Evolutionary conservation across 2,888 invertebrate species (phyloP).

Genomic region (Eilema caniola): DNA sequence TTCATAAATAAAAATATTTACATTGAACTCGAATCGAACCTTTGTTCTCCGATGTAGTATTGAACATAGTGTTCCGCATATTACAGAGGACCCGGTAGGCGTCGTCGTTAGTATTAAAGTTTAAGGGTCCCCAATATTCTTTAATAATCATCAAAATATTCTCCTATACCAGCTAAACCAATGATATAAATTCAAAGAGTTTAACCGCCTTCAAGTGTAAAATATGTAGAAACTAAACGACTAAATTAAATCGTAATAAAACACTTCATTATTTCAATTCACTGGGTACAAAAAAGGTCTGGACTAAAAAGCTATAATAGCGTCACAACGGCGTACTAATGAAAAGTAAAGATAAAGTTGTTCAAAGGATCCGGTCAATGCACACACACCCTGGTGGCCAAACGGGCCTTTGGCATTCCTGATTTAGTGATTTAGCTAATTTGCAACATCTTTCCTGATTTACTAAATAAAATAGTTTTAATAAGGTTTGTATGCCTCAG

Average conservation of each 20-base stretch:
- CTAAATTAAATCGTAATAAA: conserved; percentile 15
- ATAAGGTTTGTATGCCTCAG: conserved; percentile 39
- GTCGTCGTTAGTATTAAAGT: too few relatives aligned
- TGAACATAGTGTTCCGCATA: too few relatives aligned
- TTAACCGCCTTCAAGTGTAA: too few relatives aligned
- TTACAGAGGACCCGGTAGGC: too few relatives aligned
- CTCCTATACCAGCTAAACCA: too few relatives aligned
- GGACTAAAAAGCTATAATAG: conserved; percentile 40
- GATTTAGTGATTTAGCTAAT: conserved; percentile 63
- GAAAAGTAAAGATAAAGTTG: conserved; percentile 66
- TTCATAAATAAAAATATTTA: too few relatives aligned
- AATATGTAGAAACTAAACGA: background rate
- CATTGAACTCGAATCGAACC: too few relatives aligned
- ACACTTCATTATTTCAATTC: conserved; percentile 34
- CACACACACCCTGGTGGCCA: conserved; percentile 55
- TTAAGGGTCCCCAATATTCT: too few relatives aligned
- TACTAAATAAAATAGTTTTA: conserved; percentile 55
- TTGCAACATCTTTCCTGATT: conserved; percentile 60
- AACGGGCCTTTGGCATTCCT: conserved; percentile 56
- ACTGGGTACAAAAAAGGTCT: conserved; percentile 31
- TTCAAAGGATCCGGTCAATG: conserved; percentile 61
- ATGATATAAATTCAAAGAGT: too few relatives aligned
- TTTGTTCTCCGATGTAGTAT: too few relatives aligned
- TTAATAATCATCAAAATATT: too few relatives aligned
- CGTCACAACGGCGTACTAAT: conserved; percentile 54